Evolutionary conservation across 2,797 vertebrate species (phyloP), one percentile per base, ranked within the genome.

Genomic region (Basileuterus tristriatus): DNA sequence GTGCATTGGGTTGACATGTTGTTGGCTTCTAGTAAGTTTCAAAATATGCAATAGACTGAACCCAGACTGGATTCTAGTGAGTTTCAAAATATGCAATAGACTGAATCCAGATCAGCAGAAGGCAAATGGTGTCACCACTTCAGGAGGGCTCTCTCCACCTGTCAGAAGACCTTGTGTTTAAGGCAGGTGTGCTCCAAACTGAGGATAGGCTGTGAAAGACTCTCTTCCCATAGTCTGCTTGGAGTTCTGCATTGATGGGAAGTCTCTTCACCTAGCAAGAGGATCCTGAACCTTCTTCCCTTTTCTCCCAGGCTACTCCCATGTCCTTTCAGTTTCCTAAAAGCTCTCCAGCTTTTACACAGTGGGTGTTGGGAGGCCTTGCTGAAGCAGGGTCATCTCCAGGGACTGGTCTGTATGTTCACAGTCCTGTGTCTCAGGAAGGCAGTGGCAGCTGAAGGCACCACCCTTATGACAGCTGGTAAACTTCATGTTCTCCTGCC

Each of bases 351-450:
- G n/a, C 39, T n/a, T 50, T 65, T 47, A 47, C 11, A 23, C 47
- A 34, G 36, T 3, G 8, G 18, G 22, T 83, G 30, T 30, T 75
- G 39, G 26, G 59, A 85, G 32, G 60, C 27, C 32, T 82, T 55
- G 4, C 16, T 67, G 50, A 41, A 52, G 34, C 72, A 68, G 19
- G 17, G 14, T 44, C 3, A 16, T 55, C 27, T 44, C 8, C 44
- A 49, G 1, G 0, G 1, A 24, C 21, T 10, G 8, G 3, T 68
- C n/a, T 59, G 0, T n/a, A 8, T 11, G 49, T 83, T 74, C 21
- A 11, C 11, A 82, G 47, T 49, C 34, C 18, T 4, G 1, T 43
- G 21, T 59, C 65, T 84, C 2, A 2, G 77, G 67, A 76, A 62
- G 26, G 47, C 13, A 19, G 0, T 5, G 46, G 18, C 55, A 81